phyloP scores from a whole-genome alignment of 2,888 invertebrate genomes.

The Trimorus sp. region DNA sequence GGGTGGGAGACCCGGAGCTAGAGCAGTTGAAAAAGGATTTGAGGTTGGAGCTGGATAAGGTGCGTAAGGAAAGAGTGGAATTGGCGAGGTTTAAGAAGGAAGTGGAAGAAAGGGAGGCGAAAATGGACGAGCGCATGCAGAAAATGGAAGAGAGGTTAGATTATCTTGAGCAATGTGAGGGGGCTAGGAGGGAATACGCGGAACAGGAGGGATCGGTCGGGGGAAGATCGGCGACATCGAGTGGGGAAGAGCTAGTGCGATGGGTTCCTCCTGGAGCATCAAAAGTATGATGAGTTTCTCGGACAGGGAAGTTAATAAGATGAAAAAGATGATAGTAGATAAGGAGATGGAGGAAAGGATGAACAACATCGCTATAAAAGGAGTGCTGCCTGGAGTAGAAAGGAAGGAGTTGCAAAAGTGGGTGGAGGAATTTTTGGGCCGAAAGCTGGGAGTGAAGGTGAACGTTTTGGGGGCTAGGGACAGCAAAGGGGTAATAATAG shows the following conservation, averaged over 20 bases:
- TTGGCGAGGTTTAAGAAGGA: neutral
- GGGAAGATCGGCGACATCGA: too few relatives aligned
- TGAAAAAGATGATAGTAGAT: conserved; percentile 4
- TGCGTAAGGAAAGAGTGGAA: neutral
- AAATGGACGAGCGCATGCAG: too few relatives aligned
- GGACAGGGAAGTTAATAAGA: neutral
- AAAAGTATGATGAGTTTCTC: neutral
- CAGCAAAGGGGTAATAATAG: neutral
- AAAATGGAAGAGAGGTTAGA: too few relatives aligned
- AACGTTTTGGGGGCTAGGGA: neutral
- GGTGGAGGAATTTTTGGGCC: neutral
- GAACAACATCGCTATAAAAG: conserved; percentile 17
- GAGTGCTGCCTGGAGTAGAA: neutral
- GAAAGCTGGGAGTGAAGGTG: neutral
- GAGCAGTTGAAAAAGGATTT: too few relatives aligned
- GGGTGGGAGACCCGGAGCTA: too few relatives aligned
- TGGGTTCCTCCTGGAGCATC: neutral
- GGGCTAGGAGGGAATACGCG: too few relatives aligned
- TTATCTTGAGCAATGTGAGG: too few relatives aligned
- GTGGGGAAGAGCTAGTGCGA: too few relatives aligned
- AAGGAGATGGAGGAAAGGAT: conserved; percentile 1
- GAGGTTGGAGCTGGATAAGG: too few relatives aligned
- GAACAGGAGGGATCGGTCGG: too few relatives aligned
- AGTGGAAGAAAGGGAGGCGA: too few relatives aligned
- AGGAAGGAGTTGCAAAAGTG: neutral